Base-by-base conservation (phyloP, 2,888 invertebrate species). In the Crepidodera aurea region DNA sequence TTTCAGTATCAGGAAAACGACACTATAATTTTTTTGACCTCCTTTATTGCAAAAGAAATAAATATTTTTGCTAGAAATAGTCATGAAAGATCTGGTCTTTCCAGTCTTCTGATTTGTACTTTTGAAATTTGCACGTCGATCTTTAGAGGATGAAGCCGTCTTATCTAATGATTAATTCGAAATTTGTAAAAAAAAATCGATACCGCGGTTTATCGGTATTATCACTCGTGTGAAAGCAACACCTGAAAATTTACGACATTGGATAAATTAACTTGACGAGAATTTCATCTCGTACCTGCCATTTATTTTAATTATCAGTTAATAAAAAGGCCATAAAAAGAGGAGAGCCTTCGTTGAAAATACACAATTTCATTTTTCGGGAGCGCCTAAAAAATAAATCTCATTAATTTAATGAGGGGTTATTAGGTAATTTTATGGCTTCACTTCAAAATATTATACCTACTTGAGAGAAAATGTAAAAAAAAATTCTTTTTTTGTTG, bases 391-490 rank as follows among this genome's bases (percentile, higher is more conserved):
- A 22, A 29, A 50, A 58, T 53, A 46, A 63, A 59, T 34, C 18
- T 51, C 51, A 59, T 58, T 55, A 59, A 50, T 27, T 34, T 51
- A 54, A 63, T 63, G 48, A 55, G 37, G 39, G 65, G 62, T 60
- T 65, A 58, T 65, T 65, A 62, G 50, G 44, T 61, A 62, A 62
- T 65, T 65, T 65, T 65, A 59, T 62, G 51, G 56, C 32, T 12
- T 25, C 44, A 55, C 44, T 50, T 27, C 48, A 40, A 59, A 3
- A 34, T 13, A 13, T 34, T 34, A 22, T 22, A 22, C 22, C 22
- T 22, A 22, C 22, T 22, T 22, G 22, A 22, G 22, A 22, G 3
- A 6, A 22, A 2, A 22, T 22, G 2, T 6, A 22, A 22, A 22
- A 2, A 22, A 22, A 2, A 22, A 22, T 22, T 22, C 22, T 22